Percentiles rank a stretch among this genome's conserved stretches.
phyloP scores from a whole-genome alignment of 2,888 invertebrate species.

The Melieria picta region DNA sequence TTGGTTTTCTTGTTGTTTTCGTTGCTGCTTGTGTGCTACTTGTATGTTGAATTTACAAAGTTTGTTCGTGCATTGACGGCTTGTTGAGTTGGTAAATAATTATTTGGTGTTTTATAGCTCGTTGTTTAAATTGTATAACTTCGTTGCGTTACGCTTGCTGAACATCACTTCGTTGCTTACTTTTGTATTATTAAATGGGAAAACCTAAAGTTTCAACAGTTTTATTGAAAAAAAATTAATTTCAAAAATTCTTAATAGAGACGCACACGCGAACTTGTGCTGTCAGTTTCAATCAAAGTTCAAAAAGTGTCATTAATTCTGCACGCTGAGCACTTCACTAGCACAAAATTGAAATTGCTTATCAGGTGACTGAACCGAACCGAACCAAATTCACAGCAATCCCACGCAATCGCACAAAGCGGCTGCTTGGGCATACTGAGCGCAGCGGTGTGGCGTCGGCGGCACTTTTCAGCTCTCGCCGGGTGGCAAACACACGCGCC shows the following conservation, averaged over 20 bases:
- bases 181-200: neutral
- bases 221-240: too few relatives aligned
- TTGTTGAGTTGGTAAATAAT: constrained; percentile 17
- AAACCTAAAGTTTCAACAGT: neutral
- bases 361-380: too few relatives aligned
- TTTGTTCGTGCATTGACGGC: constrained; percentile 15
- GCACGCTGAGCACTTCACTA: too few relatives aligned
- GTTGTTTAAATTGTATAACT: constrained; percentile 1
- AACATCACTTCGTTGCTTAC: neutral
- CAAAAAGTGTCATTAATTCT: too few relatives aligned
- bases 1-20: constrained; percentile 10
- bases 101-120: constrained; percentile 17
- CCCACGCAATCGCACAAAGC: too few relatives aligned
- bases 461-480: neutral
- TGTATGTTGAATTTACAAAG: neutral
- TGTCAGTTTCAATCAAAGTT: too few relatives aligned
- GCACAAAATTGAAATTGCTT: too few relatives aligned
- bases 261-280: too few relatives aligned
- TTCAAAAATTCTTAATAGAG: too few relatives aligned
- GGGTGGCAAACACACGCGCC: neutral
- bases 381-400: too few relatives aligned
- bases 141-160: neutral
- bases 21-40: neutral
- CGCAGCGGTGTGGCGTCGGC: neutral
- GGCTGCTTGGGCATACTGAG: neutral